These are phyloP conservation scores for Mastomys coucha DNA, from an alignment of 2,113 vertebrate genomes.

Conservation along the genomic window DNA sequence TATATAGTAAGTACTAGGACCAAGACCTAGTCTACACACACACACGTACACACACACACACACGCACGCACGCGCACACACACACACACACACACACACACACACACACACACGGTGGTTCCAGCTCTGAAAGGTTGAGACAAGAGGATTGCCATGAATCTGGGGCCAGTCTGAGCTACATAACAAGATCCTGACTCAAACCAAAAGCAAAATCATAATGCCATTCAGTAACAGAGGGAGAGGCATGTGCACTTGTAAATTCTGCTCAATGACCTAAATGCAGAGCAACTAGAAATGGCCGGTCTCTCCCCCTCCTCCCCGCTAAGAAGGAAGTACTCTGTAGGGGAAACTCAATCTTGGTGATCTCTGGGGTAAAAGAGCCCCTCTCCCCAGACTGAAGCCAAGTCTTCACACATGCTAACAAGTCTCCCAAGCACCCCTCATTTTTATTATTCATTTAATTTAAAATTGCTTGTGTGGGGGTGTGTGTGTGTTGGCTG, in stretches of 20 bases:
- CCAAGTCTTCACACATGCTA: not conserved
- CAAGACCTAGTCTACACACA: not conserved
- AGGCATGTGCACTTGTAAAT: slow-evolving; percentile 20
- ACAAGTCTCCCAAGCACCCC: not conserved
- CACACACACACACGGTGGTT: not conserved
- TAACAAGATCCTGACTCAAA: not conserved
- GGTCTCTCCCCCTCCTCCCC: not conserved
- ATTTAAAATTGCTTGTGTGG: not conserved
- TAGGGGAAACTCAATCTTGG: not conserved
- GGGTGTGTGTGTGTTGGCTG: not conserved
- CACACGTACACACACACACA: not conserved
- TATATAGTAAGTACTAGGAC: not conserved
- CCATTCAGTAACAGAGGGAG: slow-evolving; percentile 7
- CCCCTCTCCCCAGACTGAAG: not conserved
- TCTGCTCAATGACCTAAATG: slow-evolving; percentile 44
- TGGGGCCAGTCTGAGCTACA: not conserved
- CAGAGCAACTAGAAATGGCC: slow-evolving; percentile 49
- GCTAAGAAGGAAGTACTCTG: slow-evolving; percentile 39
- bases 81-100: not conserved
- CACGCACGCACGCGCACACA: not conserved
- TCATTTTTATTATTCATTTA: not conserved
- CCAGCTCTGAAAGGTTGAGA: not conserved
- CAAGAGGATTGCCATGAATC: not conserved
- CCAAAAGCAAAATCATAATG: not conserved
- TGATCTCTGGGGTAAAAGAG: too few relatives aligned